Conservation (phyloP, 2,888 invertebrate species). For the Sceliomorpha sp. region DNA sequence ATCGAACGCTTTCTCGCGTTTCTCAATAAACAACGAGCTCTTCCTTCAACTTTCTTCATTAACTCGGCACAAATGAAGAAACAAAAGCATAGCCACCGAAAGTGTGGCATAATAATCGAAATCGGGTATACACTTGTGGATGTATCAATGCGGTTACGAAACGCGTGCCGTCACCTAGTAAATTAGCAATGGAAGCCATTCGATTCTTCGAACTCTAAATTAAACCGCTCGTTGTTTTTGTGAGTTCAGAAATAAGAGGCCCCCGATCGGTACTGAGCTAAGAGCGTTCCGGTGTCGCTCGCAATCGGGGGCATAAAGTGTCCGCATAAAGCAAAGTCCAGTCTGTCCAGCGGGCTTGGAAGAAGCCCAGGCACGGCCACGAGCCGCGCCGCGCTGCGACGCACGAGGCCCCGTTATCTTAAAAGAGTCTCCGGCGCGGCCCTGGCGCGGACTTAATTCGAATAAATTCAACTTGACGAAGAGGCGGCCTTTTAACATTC, state of each 20-base stretch:
- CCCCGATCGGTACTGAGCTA: constrained; percentile 72
- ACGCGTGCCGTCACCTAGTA: constrained; percentile 48
- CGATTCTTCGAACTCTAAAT: constrained; percentile 70
- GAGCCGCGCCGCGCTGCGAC: constrained; percentile 53
- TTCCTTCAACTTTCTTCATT: too few relatives aligned
- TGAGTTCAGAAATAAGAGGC: constrained; percentile 62
- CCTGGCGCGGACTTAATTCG: constrained; percentile 76
- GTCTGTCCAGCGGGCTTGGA: constrained; percentile 58
- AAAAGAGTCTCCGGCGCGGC: constrained; percentile 65
- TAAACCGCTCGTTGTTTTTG: constrained; percentile 73
- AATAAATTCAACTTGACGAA: constrained; percentile 79
- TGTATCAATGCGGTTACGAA: constrained; percentile 30
- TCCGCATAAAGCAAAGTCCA: constrained; percentile 73
- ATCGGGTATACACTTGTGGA: background rate
- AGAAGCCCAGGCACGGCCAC: constrained; percentile 59
- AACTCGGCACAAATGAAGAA: too few relatives aligned
- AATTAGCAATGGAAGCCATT: constrained; percentile 39
- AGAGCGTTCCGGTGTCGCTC: constrained; percentile 80
- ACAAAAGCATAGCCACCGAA: too few relatives aligned
- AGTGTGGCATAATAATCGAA: too few relatives aligned
- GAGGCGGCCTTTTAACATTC: constrained; percentile 79
- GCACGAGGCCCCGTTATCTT: constrained; percentile 65
- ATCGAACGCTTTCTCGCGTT: too few relatives aligned
- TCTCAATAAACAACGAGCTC: too few relatives aligned
- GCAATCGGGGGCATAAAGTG: constrained; percentile 80